Conservation (phyloP, 2,113 vertebrate genomes). For the Corydoras maculifer region DNA sequence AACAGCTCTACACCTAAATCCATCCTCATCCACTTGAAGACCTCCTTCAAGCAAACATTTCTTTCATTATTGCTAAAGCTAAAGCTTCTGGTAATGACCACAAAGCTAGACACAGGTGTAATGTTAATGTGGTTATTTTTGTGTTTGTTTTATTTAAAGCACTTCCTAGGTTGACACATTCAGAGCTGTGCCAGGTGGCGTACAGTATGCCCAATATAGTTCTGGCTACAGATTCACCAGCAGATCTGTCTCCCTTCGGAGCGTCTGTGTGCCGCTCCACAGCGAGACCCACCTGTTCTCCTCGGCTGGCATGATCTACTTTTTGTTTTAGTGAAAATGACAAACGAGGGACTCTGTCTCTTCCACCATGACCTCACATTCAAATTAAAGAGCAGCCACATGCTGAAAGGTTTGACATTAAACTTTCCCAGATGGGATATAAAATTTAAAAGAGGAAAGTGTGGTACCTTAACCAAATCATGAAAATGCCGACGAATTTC, state of each 20-base stretch:
- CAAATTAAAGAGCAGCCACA: constrained; percentile 18
- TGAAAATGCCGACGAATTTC: constrained; percentile 17
- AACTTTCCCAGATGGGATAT: constrained; percentile 22
- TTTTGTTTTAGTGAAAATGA: constrained; percentile 28
- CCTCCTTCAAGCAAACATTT: too few relatives aligned
- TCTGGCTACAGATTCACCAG: constrained; percentile 31
- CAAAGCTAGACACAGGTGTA: constrained; percentile 4
- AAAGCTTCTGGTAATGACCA: constrained; percentile 13
- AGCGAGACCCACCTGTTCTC: constrained; percentile 46
- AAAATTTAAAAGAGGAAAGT: constrained; percentile 7
- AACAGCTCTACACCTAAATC: too few relatives aligned
- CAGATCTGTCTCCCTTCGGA: constrained; percentile 19
- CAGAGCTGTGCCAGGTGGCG: constrained; percentile 43
- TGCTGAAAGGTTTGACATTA: constrained; percentile 23
- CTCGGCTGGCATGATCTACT: constrained; percentile 31
- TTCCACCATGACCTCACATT: constrained; percentile 23
- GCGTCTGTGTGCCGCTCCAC: constrained; percentile 26
- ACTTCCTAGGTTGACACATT: constrained; percentile 30
- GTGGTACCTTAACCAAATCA: background rate
- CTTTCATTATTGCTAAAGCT: constrained; percentile 15
- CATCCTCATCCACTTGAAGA: too few relatives aligned
- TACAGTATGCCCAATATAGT: constrained; percentile 45
- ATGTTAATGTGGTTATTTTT: constrained; percentile 22
- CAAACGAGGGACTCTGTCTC: constrained; percentile 37
- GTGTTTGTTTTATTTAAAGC: constrained; percentile 42